Base-by-base conservation (phyloP, 2,888 invertebrate genomes). In the Cinara cedri region DNA sequence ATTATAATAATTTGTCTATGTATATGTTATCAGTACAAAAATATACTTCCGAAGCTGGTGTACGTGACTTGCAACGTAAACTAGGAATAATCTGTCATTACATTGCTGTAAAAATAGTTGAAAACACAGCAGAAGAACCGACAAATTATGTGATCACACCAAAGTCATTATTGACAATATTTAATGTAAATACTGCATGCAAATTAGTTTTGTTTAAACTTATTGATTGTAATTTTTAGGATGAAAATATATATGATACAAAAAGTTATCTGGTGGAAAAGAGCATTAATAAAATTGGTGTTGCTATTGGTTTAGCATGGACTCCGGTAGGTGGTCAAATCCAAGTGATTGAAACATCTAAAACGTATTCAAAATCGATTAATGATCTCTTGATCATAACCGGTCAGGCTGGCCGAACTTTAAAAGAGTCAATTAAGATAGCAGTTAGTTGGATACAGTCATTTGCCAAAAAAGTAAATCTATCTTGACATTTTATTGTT, bases 1-100 rank as follows among this genome's bases (percentile, higher is more conserved):
- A 21, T 60, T 11, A 34, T 34, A 34, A 34, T 34, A 34, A 34
- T 13, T n/a, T 72, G 19, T 46, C 54, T 66, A n/a, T 44, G 9
- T 70, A 51, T 49, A 49, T 42, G 3, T 51, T 16, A 63, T 51
- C 49, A 76, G 76, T 88, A 82, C 84, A 85, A n/a, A 85, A 85
- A 24, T 89, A 89, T 84, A 89, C 89, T 0, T 83, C 86, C 72
- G 89, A 89, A 84, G 88, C 89, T 6, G 89, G 89, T 9, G 89
- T 89, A 1, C 85, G 89, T 49, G 86, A 85, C 19, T 84, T 89
- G 80, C 89, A 89, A 83, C 85, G 89, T 9, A 86, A 86, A 72
- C 83, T 89, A 54, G 88, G 86, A 86, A 44, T 14, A 21, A 76
- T 76, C 24, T 76, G 42, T 34, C 26, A 57, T 6, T 57, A 46